Conservation (phyloP, 2,797 vertebrate genomes). For the Oceanodroma leucorhoa region DNA sequence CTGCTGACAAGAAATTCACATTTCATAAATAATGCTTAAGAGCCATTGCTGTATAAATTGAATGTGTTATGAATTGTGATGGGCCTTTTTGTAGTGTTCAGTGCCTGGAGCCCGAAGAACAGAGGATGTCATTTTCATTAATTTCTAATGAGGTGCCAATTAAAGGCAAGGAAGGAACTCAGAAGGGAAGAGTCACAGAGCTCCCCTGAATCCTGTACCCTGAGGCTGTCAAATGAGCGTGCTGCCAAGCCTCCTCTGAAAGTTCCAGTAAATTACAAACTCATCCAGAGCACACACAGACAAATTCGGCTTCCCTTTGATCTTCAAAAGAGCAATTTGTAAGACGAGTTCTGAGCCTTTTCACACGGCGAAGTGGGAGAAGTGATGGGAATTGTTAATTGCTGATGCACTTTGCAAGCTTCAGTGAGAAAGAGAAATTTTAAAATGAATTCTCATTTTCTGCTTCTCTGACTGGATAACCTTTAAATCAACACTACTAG, state of each 20-base stretch:
- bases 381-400: conserved; percentile 81
- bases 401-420: conserved; percentile 59
- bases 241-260: conserved; percentile 68
- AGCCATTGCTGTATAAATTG: conserved; percentile 78
- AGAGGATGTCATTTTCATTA: conserved; percentile 86
- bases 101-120: conserved; percentile 80
- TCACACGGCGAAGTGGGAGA: conserved; percentile 65
- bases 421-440: conserved; percentile 58
- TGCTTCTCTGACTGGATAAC: conserved; percentile 61
- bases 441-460: conserved; percentile 59
- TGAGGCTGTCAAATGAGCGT: conserved; percentile 69
- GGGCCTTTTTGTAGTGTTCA: conserved; percentile 78
- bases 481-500: conserved; percentile 66
- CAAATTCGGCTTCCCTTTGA: conserved; percentile 79
- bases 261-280: conserved; percentile 80
- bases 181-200: conserved; percentile 75
- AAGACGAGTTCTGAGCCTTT: conserved; percentile 77
- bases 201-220: conserved; percentile 74
- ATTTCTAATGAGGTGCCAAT: conserved; percentile 87
- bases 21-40: conserved; percentile 86
- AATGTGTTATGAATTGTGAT: conserved; percentile 82
- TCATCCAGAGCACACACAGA: conserved; percentile 72
- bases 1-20: conserved; percentile 80
- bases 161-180: conserved; percentile 78
- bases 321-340: conserved; percentile 87